Percentiles rank a stretch among this genome's conserved stretches.
Evolutionary conservation across 1,140 invertebrate genomes (phyloP).

Genomic region (Pseudomyrmex gracilis): DNA sequence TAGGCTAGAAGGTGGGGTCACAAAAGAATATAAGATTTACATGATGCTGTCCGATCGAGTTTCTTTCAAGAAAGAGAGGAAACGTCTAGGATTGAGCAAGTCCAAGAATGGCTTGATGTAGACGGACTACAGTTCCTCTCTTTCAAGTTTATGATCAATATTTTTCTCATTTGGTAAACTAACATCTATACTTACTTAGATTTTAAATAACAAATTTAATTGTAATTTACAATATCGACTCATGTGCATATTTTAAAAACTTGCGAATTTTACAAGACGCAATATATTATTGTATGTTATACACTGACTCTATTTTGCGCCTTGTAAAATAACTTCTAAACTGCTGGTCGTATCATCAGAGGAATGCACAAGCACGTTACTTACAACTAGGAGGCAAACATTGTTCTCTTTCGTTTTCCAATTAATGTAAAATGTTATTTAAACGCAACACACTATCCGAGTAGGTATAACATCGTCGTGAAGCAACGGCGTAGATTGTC

Average conservation of each 20-base stretch:
- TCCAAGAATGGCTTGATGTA: slow-evolving; percentile 41
- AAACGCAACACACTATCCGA: slow-evolving; percentile 27
- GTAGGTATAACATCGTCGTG: neutral
- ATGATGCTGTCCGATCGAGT: slow-evolving; percentile 61
- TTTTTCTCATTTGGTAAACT: slow-evolving; percentile 42
- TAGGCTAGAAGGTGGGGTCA: slow-evolving; percentile 9
- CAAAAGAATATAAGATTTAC: neutral
- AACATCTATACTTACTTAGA: slow-evolving; percentile 10
- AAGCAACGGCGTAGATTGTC: slow-evolving; percentile 26
- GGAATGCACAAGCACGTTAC: neutral
- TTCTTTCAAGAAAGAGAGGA: slow-evolving; percentile 47
- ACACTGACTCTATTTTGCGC: neutral
- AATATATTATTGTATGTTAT: neutral
- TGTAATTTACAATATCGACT: neutral
- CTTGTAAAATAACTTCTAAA: slow-evolving; percentile 20
- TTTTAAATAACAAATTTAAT: slow-evolving; percentile 48
- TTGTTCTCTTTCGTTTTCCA: neutral
- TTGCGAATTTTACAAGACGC: neutral
- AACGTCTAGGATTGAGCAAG: slow-evolving; percentile 41
- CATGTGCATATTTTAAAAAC: neutral
- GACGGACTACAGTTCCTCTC: slow-evolving; percentile 39
- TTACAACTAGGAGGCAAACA: neutral
- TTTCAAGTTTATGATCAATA: slow-evolving; percentile 59
- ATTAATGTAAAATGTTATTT: slow-evolving; percentile 31
- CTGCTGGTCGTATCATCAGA: neutral